Conservation (phyloP, 2,113 vertebrate species). For the Chunga burmeisteri region DNA sequence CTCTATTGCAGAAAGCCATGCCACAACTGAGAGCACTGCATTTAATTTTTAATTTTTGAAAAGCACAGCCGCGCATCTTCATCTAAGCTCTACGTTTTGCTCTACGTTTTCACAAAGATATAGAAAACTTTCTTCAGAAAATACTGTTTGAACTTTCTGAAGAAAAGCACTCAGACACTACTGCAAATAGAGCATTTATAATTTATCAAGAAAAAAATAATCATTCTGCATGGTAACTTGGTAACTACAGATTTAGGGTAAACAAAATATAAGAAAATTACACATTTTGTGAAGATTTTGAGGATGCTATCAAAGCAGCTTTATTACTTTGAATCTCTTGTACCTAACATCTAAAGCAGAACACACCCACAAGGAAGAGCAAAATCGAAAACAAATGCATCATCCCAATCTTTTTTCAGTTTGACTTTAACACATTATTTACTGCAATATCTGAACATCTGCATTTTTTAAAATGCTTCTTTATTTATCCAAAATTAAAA, state of each 20-base stretch:
- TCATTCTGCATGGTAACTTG: background rate
- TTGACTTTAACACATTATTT: background rate
- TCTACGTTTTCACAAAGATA: background rate
- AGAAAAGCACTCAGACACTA: background rate
- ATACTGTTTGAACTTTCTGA: background rate
- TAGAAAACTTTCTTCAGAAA: conserved; percentile 5
- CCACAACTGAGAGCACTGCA: conserved; percentile 3
- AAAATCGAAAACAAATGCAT: background rate
- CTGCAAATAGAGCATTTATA: background rate
- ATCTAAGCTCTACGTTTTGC: background rate
- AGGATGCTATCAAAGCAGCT: background rate
- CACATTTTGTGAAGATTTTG: background rate
- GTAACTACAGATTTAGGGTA: background rate
- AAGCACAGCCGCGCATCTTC: conserved; percentile 12
- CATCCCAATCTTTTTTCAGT: background rate
- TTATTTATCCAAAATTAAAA: background rate
- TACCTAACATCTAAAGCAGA: background rate
- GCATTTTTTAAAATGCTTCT: background rate
- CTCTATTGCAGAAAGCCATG: conserved; percentile 42
- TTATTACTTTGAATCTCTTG: background rate
- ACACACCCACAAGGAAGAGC: background rate
- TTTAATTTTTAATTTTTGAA: background rate
- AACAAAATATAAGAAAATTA: background rate
- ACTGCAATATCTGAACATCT: background rate
- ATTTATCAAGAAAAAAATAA: background rate